Conservation (phyloP, 1,140 invertebrate species). For the Mactra quadrangularis region DNA sequence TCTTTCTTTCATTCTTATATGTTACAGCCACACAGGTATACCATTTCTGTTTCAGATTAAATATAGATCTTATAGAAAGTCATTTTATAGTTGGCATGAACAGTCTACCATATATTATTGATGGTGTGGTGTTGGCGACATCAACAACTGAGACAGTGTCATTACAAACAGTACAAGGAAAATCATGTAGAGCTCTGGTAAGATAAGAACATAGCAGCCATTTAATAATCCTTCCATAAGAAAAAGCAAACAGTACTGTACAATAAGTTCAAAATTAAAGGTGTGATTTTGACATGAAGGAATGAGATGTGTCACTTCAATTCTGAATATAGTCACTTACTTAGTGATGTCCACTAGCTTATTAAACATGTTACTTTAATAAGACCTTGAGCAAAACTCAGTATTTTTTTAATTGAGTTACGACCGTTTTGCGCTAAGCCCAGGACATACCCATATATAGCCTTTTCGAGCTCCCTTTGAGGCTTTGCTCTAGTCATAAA, state of each 20-base stretch:
- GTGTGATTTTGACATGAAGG: not conserved
- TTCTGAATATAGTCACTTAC: not conserved
- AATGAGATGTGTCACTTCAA: not conserved
- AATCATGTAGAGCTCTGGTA: constrained; percentile 14
- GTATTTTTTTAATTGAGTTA: too few species aligned
- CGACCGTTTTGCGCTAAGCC: too few species aligned
- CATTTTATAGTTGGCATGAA: not conserved
- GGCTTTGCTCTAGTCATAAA: too few species aligned
- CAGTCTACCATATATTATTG: not conserved
- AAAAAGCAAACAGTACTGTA: not conserved
- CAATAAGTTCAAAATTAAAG: not conserved
- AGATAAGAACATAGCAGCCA: too few species aligned
- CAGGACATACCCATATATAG: too few species aligned
- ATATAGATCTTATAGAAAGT: constrained; percentile 1
- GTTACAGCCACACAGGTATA: too few species aligned
- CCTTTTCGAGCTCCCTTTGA: too few species aligned
- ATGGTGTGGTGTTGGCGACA: constrained; percentile 3
- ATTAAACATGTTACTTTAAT: not conserved
- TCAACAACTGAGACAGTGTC: not conserved
- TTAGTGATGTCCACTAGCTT: too few species aligned
- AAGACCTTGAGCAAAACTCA: not conserved
- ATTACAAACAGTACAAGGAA: not conserved
- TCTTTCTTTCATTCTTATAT: too few species aligned
- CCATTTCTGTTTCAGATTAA: constrained; percentile 2
- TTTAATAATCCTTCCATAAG: too few species aligned